Percentiles rank a stretch among this genome's conserved stretches.
phyloP scores from a whole-genome alignment of 2,113 vertebrate species.

The Plectropomus leopardus region DNA sequence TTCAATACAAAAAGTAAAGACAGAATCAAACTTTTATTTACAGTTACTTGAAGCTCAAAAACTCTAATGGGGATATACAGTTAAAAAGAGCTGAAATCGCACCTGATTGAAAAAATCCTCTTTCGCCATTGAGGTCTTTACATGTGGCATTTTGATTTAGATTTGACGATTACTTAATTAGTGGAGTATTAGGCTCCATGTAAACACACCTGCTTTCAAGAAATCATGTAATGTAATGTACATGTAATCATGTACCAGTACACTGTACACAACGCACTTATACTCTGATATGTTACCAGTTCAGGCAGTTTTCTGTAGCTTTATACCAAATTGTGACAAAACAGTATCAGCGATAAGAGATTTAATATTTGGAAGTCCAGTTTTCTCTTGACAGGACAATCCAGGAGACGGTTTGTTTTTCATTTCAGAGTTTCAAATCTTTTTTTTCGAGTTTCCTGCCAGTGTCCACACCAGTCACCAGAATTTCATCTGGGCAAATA shows the following conservation, averaged over 20 bases:
- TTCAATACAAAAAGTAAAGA: too few species aligned
- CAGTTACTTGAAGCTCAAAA: too few species aligned
- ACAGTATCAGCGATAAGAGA: background rate
- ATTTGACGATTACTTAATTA: too few species aligned
- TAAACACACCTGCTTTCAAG: too few species aligned
- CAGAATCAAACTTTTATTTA: too few species aligned
- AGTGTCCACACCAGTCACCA: background rate
- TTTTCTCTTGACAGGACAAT: background rate
- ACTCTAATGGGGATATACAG: too few species aligned
- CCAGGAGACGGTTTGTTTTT: slow-evolving; percentile 15
- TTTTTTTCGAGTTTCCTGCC: background rate
- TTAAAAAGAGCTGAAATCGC: too few species aligned
- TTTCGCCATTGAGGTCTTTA: too few species aligned
- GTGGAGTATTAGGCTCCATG: too few species aligned
- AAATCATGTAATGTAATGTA: background rate
- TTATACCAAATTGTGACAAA: background rate
- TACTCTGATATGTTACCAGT: background rate
- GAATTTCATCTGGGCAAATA: slow-evolving; percentile 6
- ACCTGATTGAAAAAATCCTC: too few species aligned
- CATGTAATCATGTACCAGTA: background rate
- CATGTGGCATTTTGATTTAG: too few species aligned
- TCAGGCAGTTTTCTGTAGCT: background rate
- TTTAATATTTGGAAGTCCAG: background rate
- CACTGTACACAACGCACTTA: too few species aligned
- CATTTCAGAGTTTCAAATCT: background rate